phyloP scores from a whole-genome alignment of 2,888 invertebrate species.

The Pollenia griseotomentosa region DNA sequence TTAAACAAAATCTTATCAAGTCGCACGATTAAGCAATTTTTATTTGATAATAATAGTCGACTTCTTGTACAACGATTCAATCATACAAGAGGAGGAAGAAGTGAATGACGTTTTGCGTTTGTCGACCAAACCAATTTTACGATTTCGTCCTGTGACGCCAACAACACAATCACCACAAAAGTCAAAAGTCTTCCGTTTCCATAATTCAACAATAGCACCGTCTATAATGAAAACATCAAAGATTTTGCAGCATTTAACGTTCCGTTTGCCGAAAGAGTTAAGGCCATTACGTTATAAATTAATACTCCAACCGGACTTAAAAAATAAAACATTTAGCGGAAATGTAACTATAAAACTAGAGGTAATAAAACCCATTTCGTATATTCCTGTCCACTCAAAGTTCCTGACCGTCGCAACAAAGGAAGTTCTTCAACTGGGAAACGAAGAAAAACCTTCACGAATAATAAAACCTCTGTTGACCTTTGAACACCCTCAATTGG shows the following conservation, averaged over 20 bases:
- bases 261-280: constrained; percentile 86
- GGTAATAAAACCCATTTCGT: constrained; percentile 83
- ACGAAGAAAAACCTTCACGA: constrained; percentile 76
- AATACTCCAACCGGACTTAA: constrained; percentile 87
- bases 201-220: constrained; percentile 73
- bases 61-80: constrained; percentile 55
- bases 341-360: constrained; percentile 85
- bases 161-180: constrained; percentile 41
- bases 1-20: constrained; percentile 7
- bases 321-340: constrained; percentile 86
- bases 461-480: constrained; percentile 78
- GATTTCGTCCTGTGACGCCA: constrained; percentile 71
- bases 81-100: constrained; percentile 21
- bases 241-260: constrained; percentile 81
- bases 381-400: constrained; percentile 85
- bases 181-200: constrained; percentile 17
- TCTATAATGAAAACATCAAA: constrained; percentile 80
- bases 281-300: constrained; percentile 88
- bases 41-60: constrained; percentile 40
- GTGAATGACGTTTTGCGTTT: constrained; percentile 53
- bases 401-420: constrained; percentile 85
- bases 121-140: constrained; percentile 76
- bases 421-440: constrained; percentile 80
- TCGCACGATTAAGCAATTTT: not conserved
- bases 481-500: constrained; percentile 80